Base-by-base conservation (phyloP, 2,888 invertebrate species). In the Aromia moschata region DNA sequence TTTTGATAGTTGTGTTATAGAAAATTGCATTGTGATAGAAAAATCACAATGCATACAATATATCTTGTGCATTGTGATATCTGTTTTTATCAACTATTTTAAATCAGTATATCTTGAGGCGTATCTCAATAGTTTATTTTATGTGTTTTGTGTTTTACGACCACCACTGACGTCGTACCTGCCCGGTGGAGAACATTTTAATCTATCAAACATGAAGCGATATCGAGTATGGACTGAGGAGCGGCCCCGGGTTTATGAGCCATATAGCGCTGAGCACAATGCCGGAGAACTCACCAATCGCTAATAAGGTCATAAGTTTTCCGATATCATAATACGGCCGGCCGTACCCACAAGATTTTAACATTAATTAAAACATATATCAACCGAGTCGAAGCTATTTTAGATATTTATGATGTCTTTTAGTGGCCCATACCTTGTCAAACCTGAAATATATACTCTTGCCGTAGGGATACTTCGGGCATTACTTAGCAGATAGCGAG, bases 201-300 rank as follows among this genome's bases (percentile, higher is more conserved):
- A 76, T 77, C 72, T 72, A 74, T 72, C 75, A 74, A 73, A 74
- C 69, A 68, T 60, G 69, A 58, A 70, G 60, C 49, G 71, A 72
- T 75, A 76, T 74, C 74, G 69, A 64, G 70, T 71, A 72, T 69
- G 70, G 63, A 60, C 58, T 66, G 62, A 65, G 68, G 69, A 71
- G 77, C 74, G 79, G 71, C 74, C 71, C n/a, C n/a, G n/a, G 74
- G 74, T 75, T 78, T 79, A 78, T 77, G 67, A 76, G 75, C 72
- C 75, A 70, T 75, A 75, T 75, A 74, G 73, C 73, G 68, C 73
- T 72, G 72, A 69, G 67, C 69, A 70, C 70, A 71, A 72, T 70
- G 69, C 67, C 63, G 59, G 37, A 62, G 69, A 67, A 67, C 69
- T 62, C 70, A 73, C 76, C 77, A 78, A 79, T 78, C 77, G 72